These are phyloP conservation scores for Phyllostomus discolor DNA, from an alignment of 2,113 vertebrate species.

Conservation along the genomic window DNA sequence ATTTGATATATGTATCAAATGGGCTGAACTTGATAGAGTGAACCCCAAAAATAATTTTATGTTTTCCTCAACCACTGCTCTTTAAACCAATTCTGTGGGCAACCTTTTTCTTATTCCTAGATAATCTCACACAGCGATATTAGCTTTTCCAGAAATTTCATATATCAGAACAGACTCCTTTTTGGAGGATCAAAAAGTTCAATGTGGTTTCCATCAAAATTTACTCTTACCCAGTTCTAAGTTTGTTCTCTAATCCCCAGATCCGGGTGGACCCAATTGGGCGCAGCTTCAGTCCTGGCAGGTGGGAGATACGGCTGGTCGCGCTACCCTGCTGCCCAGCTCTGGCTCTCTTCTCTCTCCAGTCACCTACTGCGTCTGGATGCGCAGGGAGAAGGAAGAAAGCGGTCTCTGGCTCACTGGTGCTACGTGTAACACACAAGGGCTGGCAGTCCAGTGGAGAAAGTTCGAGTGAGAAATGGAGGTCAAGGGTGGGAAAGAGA, in stretches of 20 bases:
- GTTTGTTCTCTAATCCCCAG: not conserved
- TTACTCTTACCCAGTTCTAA: not conserved
- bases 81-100: not conserved
- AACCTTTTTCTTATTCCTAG: not conserved
- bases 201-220: conserved; percentile 19
- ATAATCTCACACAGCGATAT: not conserved
- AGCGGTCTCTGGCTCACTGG: accelerated
- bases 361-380: not conserved
- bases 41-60: not conserved
- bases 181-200: not conserved
- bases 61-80: not conserved
- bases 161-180: not conserved
- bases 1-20: not conserved
- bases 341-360: not conserved
- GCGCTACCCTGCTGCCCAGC: not conserved
- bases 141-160: not conserved
- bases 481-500: not conserved
- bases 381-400: not conserved
- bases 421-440: not conserved
- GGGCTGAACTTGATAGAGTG: not conserved
- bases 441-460: not conserved
- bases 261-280: not conserved
- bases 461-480: not conserved
- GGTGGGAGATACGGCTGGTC: not conserved
- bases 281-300: not conserved